phyloP scores from a whole-genome alignment of 2,888 invertebrate species.

The Neoscelio sp. region DNA sequence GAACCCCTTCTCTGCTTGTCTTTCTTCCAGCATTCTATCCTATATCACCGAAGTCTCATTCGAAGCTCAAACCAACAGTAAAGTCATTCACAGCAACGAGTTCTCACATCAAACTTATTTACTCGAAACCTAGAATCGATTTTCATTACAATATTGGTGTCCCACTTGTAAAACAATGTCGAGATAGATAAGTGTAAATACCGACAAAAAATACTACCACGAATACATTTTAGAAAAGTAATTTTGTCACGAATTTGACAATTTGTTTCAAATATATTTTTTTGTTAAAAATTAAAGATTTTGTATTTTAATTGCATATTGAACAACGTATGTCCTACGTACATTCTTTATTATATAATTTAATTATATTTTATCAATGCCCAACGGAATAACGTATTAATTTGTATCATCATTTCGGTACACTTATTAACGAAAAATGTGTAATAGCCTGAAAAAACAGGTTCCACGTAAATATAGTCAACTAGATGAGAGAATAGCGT shows the following conservation, averaged over 20 bases:
- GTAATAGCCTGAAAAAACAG: conserved; percentile 25
- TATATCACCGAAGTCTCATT: conserved; percentile 59
- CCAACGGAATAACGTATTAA: too few species aligned
- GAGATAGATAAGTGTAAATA: conserved; percentile 22
- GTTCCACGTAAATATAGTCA: conserved; percentile 40
- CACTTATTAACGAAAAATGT: background rate
- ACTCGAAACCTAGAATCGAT: conserved; percentile 54
- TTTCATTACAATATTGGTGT: conserved; percentile 36
- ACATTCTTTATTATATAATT: too few species aligned
- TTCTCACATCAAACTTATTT: conserved; percentile 55
- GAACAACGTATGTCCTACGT: too few species aligned
- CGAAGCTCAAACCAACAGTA: conserved; percentile 45
- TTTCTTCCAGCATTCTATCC: conserved; percentile 42
- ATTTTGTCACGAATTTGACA: too few species aligned
- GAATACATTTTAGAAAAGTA: too few species aligned
- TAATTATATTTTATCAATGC: too few species aligned
- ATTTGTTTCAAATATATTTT: too few species aligned
- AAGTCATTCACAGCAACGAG: conserved; percentile 50
- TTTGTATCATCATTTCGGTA: too few species aligned
- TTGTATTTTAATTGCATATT: too few species aligned
- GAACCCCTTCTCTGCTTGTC: conserved; percentile 57
- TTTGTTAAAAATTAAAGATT: too few species aligned
- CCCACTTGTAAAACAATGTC: background rate
- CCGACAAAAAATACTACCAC: background rate
- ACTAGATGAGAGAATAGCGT: conserved; percentile 61